Conservation (phyloP, 2,888 invertebrate genomes). For the Pherbina coryleti region DNA sequence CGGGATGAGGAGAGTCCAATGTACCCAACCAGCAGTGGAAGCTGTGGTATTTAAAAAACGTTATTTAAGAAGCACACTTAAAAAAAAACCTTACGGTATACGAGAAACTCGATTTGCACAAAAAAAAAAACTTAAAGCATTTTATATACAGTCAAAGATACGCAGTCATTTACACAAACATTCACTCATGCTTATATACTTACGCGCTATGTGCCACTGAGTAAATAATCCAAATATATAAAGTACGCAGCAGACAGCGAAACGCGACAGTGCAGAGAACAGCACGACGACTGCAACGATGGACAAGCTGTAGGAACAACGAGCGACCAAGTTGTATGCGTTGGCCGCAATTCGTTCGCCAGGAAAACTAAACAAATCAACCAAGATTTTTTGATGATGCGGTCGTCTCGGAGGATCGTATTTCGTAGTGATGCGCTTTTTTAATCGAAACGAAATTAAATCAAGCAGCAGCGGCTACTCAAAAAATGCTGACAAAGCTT, state of each 20-base stretch:
- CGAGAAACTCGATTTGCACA: constrained; percentile 15
- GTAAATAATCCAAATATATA: constrained; percentile 24
- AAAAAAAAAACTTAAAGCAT: neutral
- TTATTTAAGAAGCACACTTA: neutral
- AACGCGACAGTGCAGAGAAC: neutral
- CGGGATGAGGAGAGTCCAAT: neutral
- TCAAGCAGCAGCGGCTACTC: neutral
- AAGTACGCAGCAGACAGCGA: neutral
- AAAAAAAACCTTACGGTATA: constrained; percentile 13
- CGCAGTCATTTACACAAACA: neutral
- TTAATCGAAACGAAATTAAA: too few relatives aligned
- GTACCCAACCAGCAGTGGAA: neutral
- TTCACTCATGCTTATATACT: constrained; percentile 4
- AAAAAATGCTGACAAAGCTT: neutral
- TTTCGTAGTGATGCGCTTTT: constrained; percentile 3
- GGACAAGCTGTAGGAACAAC: neutral
- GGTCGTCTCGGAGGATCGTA: neutral
- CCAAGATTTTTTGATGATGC: neutral
- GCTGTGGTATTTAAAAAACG: neutral
- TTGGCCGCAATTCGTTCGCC: neutral
- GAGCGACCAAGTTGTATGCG: neutral
- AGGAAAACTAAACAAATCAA: neutral
- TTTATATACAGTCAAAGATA: neutral
- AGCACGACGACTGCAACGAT: neutral
- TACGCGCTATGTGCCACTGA: constrained; percentile 18